These are phyloP conservation scores for Drosophila incognita DNA, from an alignment of 2,888 invertebrate species.

Conservation along the genomic window DNA sequence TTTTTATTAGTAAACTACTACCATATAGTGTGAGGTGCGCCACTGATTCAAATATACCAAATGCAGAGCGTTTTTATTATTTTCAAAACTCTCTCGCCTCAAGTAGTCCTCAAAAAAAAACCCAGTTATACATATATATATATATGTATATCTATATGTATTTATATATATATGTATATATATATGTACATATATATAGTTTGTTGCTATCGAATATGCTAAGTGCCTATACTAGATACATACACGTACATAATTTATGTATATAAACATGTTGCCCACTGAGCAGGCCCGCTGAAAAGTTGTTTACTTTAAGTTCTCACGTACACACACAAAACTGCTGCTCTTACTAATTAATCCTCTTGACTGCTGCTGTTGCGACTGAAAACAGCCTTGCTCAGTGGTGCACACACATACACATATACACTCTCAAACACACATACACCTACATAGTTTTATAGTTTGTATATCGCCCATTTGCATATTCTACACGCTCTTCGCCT, in stretches of 20 bases:
- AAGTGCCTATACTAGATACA: slow-evolving; percentile 71
- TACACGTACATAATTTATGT: slow-evolving; percentile 37
- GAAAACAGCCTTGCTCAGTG: slow-evolving; percentile 42
- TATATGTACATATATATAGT: slow-evolving; percentile 42
- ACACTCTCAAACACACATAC: slow-evolving; percentile 10
- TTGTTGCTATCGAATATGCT: slow-evolving; percentile 78
- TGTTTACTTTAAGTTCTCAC: slow-evolving; percentile 27
- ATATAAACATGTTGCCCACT: slow-evolving; percentile 31
- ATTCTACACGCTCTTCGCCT: slow-evolving; percentile 2
- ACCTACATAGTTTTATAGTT: slow-evolving; percentile 46
- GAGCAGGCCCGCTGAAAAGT: slow-evolving; percentile 55
- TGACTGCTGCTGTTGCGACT: slow-evolving; percentile 16
- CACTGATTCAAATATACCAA: slow-evolving; percentile 2
- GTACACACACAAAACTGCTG: slow-evolving; percentile 24
- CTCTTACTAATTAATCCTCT: slow-evolving; percentile 7
- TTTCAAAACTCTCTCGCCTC: slow-evolving; percentile 1
- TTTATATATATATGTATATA: slow-evolving; percentile 20
- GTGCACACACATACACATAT: slow-evolving; percentile 28
- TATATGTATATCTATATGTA: neutral
- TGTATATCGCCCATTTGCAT: slow-evolving; percentile 7
- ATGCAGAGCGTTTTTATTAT: slow-evolving; percentile 1
- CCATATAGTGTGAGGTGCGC: neutral
- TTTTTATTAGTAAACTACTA: neutral
- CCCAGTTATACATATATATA: slow-evolving; percentile 5
- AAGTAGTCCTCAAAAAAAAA: neutral